Evolutionary conservation across 2,113 vertebrate genomes (phyloP), one percentile per base, ranked within the genome.

Genomic region (Oreotrochilus melanogaster): DNA sequence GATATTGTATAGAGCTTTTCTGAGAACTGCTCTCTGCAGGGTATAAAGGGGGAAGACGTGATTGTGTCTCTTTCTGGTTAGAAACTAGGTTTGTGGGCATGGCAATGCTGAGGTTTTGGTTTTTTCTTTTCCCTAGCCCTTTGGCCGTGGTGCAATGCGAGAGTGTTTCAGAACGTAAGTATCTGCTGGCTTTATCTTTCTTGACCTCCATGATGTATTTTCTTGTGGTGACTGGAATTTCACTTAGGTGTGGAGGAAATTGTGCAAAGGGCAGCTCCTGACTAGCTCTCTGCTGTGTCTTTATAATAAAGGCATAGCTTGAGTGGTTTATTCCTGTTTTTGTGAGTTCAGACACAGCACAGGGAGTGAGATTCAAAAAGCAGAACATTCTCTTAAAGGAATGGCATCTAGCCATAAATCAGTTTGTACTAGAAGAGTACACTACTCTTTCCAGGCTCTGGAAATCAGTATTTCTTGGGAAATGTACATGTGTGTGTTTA

Each of bases 101-200:
- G 48, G 6, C 43, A 74, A 24, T 57, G 23, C 37, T 88, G 19
- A 0, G 2, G 3, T 76, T 78, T 75, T 69, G 21, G 17, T 37
- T 35, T 78, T 79, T 56, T 43, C 27, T 95, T 70, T 53, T 51
- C 97, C 89, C 53, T 97, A 99, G 99, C 98, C 99, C 24, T 99
- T 99, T 24, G 99, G 99, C 88, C 98, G 97, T 73, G 99, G 99
- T 67, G 99, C 99, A 25, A 99, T 99, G 99, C 98, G 99, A 42
- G 99, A 99, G 95, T 99, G 99, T 97, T 99, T 98, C 97, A 98
- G 99, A 97, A 98, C 99, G 99, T 99, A 97, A 99, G 99, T 98
- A 86, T 53, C 27, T 51, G 31, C 33, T 57, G 27, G 5, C 39
- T 84, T 61, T 50, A 35, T 47, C 78, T 71, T 54, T 23, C 14